Base-by-base conservation (phyloP, 2,797 vertebrate species). In the Astyanax mexicanus region DNA sequence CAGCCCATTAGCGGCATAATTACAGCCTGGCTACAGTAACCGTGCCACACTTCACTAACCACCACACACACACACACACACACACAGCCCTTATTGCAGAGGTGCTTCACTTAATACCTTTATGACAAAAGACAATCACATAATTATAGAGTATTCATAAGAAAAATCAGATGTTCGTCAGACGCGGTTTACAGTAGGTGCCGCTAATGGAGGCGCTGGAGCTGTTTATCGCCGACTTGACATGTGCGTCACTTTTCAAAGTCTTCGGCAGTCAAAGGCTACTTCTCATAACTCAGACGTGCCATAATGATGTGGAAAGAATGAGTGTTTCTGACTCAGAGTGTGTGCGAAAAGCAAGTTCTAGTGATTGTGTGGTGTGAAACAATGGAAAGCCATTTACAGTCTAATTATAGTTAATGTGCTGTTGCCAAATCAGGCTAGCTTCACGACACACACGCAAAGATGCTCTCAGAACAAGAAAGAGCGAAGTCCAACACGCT, bases 121-220 rank as follows among this genome's bases (percentile, higher is more conserved):
- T 79, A 84, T 85, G 84, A 84, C 76, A 49, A 81, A 78, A 84
- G 80, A 84, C 80, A 81, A 81, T 84, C 61, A 51, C 74, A 81
- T 85, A 82, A 85, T 84, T 83, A 84, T 76, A 78, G 66, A 84
- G 74, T 79, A 69, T 64, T 58, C 61, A 19, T 65, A 76, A 77
- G 78, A 80, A 80, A n/a, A 75, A 77, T 74, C 61, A 75, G 77
- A 74, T 74, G 74, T 75, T 65, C 27, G 65, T 86, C 77, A 74
- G 69, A 74, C 78, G 71, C 69, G 69, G 75, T 83, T 72, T 71
- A n/a, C n/a, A n/a, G n/a, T n/a, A 38, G 70, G 37, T 68, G 27
- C 52, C 55, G 67, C 62, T 80, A 83, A 78, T 77, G 57, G 62
- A 80, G 72, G 64, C 27, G 23, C 51, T 51, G 66, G 64, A 78